These are phyloP conservation scores for Taeniopygia guttata DNA, from an alignment of 2,797 vertebrate genomes.

Conservation along the genomic window DNA sequence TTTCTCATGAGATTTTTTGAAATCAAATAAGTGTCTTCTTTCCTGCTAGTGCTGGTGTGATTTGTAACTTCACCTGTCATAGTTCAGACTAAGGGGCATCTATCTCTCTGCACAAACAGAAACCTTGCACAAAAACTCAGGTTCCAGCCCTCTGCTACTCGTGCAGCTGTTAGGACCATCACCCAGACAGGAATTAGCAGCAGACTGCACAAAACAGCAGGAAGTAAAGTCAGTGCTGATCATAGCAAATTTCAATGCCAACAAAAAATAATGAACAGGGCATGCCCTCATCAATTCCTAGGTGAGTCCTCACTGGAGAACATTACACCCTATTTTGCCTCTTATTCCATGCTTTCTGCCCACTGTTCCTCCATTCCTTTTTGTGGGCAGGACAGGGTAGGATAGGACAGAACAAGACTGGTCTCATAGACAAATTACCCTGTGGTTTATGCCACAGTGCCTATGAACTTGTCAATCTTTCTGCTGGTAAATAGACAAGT, in stretches of 20 bases:
- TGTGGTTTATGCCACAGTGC: neutral
- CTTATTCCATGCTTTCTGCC: neutral
- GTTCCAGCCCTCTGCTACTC: neutral
- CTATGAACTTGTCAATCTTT: neutral
- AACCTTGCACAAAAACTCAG: neutral
- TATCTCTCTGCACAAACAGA: neutral
- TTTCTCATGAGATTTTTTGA: neutral
- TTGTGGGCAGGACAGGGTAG: neutral
- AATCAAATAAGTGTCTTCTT: constrained; percentile 20
- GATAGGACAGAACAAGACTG: neutral
- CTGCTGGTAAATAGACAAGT: neutral
- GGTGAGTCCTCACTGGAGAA: neutral
- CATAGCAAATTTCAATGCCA: neutral
- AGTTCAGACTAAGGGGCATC: neutral
- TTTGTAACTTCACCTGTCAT: constrained; percentile 11
- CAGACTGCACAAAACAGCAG: neutral
- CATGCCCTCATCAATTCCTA: neutral
- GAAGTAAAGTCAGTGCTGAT: neutral
- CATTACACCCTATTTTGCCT: neutral
- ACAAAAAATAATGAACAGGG: neutral
- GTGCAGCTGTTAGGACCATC: neutral
- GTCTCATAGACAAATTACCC: neutral
- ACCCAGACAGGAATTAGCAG: neutral
- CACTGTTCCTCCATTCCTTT: neutral
- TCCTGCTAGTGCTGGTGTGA: neutral